Evolutionary conservation across 1,140 invertebrate species (phyloP).

Genomic region (Heliconius hermathena): DNA sequence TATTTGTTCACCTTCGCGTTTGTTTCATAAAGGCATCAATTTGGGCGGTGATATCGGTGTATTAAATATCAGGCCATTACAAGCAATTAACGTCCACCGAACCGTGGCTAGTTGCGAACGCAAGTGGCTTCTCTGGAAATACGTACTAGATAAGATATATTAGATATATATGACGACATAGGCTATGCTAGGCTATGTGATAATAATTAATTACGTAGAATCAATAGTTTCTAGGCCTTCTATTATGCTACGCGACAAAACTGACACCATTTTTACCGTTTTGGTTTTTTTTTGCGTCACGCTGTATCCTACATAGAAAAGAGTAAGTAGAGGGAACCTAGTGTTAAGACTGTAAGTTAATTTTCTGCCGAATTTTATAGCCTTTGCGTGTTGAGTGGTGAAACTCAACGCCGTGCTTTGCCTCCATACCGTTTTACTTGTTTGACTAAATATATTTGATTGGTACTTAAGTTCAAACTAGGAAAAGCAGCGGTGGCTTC

Average conservation of each 20-base stretch:
- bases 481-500: too few relatives aligned
- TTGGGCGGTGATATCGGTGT: slow-evolving; percentile 39
- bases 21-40: slow-evolving; percentile 52
- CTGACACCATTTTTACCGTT: background rate
- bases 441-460: too few relatives aligned
- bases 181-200: background rate
- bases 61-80: slow-evolving; percentile 60
- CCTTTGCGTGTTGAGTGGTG: too few relatives aligned
- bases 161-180: background rate
- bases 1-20: slow-evolving; percentile 22
- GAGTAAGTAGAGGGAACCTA: too few relatives aligned
- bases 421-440: too few relatives aligned
- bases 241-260: background rate
- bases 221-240: background rate
- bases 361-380: too few relatives aligned
- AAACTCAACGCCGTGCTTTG: too few relatives aligned
- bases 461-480: too few relatives aligned
- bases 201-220: background rate
- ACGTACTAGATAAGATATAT: background rate
- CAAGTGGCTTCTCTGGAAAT: slow-evolving; percentile 22
- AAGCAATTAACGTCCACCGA: slow-evolving; percentile 51
- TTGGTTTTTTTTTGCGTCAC: too few relatives aligned
- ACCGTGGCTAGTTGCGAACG: slow-evolving; percentile 53
- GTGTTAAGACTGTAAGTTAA: too few relatives aligned
- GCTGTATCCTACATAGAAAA: too few relatives aligned